A percentile compares a stretch with the other conserved stretches of the same genome.
Conservation (phyloP, 2,113 vertebrate species). For the Narcine bancroftii region DNA sequence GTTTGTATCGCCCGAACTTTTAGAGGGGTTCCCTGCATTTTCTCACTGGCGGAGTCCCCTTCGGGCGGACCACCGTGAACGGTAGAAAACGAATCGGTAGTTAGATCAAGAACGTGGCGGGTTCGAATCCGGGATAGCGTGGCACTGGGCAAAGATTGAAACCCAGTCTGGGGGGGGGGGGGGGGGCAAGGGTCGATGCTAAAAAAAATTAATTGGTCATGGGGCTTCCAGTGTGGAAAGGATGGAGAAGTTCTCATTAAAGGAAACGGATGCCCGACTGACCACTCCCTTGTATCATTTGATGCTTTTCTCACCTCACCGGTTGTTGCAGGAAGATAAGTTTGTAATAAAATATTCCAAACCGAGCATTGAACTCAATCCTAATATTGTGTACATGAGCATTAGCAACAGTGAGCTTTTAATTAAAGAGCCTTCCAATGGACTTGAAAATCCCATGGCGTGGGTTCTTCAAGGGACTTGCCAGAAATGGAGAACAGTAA, state of each 20-base stretch:
- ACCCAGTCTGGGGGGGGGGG: neutral
- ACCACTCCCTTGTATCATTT: no score
- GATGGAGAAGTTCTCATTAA: neutral
- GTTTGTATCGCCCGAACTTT: neutral
- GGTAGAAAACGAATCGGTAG: neutral
- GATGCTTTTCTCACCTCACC: neutral
- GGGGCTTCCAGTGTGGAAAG: neutral
- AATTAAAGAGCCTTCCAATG: neutral
- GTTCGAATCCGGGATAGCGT: neutral
- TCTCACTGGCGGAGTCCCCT: neutral
- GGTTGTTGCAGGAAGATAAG: neutral
- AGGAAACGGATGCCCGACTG: neutral
- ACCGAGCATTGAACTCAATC: neutral
- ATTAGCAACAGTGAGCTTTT: neutral
- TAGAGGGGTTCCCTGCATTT: neutral
- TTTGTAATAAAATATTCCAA: neutral
- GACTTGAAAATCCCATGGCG: neutral
- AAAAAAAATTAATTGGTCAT: neutral
- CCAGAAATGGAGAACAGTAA: neutral
- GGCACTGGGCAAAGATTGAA: neutral
- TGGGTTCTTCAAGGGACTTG: neutral
- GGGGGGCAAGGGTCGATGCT: neutral
- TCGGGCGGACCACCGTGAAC: neutral
- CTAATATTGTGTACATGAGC: neutral
- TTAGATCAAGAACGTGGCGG: neutral